Evolutionary conservation across 2,113 vertebrate genomes (phyloP).

Genomic region (Puntigrus tetrazona): DNA sequence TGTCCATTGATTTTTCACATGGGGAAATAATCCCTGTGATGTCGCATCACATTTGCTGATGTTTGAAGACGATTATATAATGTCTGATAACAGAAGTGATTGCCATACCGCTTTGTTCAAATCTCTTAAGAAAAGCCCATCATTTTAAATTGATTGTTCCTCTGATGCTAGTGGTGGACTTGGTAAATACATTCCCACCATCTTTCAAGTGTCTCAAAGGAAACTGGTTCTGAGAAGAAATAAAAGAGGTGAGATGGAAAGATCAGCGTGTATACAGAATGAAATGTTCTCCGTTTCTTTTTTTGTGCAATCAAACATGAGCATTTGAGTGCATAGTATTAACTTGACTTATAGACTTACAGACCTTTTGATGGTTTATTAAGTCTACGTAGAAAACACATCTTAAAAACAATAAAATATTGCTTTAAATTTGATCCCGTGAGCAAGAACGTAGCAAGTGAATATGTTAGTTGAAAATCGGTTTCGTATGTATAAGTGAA

Average conservation of each 20-base stretch:
- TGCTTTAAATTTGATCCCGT: neutral
- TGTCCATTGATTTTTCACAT: constrained; percentile 42
- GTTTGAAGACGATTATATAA: constrained; percentile 38
- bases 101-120: neutral
- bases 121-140: neutral
- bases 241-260: neutral
- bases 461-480: neutral
- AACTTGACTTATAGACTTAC: no score
- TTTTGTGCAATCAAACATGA: neutral
- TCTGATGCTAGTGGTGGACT: neutral
- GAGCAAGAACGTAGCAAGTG: neutral
- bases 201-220: neutral
- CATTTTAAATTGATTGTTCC: neutral
- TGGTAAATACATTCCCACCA: neutral
- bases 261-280: neutral
- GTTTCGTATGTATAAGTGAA: neutral
- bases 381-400: neutral
- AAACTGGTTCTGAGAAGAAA: neutral
- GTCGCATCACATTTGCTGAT: constrained; percentile 16
- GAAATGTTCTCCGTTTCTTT: neutral
- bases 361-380: neutral
- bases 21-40: constrained; percentile 33
- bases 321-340: neutral
- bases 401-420: neutral
- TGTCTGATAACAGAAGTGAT: constrained; percentile 28